Evolutionary conservation across 1,140 invertebrate genomes (phyloP).

Genomic region (Tachypleus tridentatus): DNA sequence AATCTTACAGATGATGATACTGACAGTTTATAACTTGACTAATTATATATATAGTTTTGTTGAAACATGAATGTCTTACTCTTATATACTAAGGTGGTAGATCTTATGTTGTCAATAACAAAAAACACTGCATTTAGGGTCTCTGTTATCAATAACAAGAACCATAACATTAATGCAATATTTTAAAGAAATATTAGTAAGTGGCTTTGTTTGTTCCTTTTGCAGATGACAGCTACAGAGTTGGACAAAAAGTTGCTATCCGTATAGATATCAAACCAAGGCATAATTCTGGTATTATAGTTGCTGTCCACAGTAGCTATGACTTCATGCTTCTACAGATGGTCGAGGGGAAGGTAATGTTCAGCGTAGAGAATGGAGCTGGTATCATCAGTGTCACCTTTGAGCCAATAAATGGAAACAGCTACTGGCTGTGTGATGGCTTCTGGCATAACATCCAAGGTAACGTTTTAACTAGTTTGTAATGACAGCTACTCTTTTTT

Average conservation of each 20-base stretch:
- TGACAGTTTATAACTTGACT: too few species aligned
- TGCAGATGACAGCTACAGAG: conserved; percentile 55
- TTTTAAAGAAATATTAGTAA: too few species aligned
- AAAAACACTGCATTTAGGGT: too few species aligned
- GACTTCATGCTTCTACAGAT: conserved; percentile 81
- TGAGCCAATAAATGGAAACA: conserved; percentile 51
- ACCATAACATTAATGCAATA: too few species aligned
- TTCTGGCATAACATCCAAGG: conserved; percentile 82
- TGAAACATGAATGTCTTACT: too few species aligned
- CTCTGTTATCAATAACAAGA: too few species aligned
- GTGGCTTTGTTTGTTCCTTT: conserved; percentile 10
- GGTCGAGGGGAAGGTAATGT: conserved; percentile 61
- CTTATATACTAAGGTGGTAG: too few species aligned
- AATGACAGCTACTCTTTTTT: conserved; percentile 15
- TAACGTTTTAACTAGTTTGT: conserved; percentile 31
- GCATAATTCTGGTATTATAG: conserved; percentile 59
- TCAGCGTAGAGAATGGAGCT: conserved; percentile 71
- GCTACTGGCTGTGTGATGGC: conserved; percentile 65
- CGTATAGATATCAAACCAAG: conserved; percentile 79
- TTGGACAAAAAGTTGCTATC: conserved; percentile 64
- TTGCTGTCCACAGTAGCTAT: conserved; percentile 56
- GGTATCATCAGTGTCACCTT: conserved; percentile 63
- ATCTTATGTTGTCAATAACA: too few species aligned
- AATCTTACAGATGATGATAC: too few species aligned
- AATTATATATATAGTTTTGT: too few species aligned